These are phyloP conservation scores for Sebastes minor DNA, from an alignment of 2,797 vertebrate genomes.

Conservation along the genomic window DNA sequence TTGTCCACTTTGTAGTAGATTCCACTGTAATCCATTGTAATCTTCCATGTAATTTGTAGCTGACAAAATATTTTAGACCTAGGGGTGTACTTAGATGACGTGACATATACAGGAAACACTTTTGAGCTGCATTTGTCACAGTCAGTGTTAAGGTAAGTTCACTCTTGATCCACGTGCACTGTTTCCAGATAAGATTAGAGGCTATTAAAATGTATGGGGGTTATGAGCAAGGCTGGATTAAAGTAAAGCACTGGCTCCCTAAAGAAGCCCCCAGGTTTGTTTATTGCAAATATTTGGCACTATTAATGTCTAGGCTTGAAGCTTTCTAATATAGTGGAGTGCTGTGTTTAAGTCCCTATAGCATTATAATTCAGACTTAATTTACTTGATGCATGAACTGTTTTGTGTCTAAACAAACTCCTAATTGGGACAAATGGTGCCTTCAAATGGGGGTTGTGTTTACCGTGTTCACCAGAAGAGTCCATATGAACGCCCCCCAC, in stretches of 20 bases:
- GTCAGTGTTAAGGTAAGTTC: background rate
- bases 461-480: too few species aligned
- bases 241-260: background rate
- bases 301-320: background rate
- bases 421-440: background rate
- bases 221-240: conserved; percentile 7
- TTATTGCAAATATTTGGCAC: background rate
- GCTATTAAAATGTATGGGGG: background rate
- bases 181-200: background rate
- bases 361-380: background rate
- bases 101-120: background rate
- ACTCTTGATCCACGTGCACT: background rate
- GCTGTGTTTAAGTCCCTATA: background rate
- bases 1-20: background rate
- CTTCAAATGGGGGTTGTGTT: too few species aligned
- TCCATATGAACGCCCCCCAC: too few species aligned
- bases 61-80: background rate
- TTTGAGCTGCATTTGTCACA: background rate
- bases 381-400: background rate
- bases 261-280: background rate
- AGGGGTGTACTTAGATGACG: background rate
- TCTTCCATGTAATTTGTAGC: background rate
- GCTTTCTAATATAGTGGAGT: background rate
- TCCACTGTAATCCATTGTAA: background rate
- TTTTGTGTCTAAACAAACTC: background rate